Percentiles rank a stretch among this genome's conserved stretches.
Conservation (phyloP, 2,797 vertebrate genomes). For the Falco rusticolus region DNA sequence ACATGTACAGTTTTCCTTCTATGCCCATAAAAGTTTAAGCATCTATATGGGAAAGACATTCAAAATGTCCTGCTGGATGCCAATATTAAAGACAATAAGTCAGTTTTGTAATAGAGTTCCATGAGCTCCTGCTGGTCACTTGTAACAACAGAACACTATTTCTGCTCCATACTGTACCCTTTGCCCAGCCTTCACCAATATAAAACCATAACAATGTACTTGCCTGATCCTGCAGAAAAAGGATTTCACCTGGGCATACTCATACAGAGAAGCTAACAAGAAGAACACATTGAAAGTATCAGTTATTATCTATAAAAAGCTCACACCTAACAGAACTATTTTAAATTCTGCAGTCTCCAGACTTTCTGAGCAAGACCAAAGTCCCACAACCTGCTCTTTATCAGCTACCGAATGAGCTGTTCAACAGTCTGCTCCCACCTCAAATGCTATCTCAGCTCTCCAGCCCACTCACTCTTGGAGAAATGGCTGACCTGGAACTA, state of each 20-base stretch:
- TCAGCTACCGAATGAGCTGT: background rate
- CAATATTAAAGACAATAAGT: background rate
- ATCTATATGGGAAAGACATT: background rate
- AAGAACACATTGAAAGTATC: background rate
- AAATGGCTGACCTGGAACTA: background rate
- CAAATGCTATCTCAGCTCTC: background rate
- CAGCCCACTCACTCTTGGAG: background rate
- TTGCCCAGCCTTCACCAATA: background rate
- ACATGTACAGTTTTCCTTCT: background rate
- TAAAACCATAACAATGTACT: constrained; percentile 2
- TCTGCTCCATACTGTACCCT: background rate
- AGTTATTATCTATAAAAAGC: background rate
- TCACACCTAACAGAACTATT: background rate
- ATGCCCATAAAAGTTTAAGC: background rate
- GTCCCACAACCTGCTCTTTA: background rate
- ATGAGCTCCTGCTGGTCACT: background rate
- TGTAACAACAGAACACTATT: background rate
- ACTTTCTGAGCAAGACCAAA: background rate
- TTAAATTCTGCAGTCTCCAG: background rate
- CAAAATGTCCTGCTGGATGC: background rate
- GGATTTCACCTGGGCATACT: constrained; percentile 88
- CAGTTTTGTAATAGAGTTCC: background rate
- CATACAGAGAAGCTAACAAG: constrained; percentile 76
- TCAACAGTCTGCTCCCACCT: background rate
- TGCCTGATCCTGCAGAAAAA: constrained; percentile 95